phyloP scores from a whole-genome alignment of 2,113 vertebrate genomes.

The Agapornis roseicollis region DNA sequence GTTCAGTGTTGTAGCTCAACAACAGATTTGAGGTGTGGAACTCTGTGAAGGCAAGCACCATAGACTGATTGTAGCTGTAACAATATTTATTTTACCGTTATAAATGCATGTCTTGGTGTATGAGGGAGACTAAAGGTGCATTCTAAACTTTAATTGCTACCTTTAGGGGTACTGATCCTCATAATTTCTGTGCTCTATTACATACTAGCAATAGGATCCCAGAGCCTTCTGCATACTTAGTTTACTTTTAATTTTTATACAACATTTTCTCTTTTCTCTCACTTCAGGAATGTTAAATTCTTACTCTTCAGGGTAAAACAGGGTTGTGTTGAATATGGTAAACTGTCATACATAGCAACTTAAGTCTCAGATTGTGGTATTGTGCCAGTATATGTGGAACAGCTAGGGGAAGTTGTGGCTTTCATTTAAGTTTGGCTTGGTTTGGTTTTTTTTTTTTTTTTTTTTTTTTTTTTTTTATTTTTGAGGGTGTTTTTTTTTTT shows the following conservation, averaged over 20 bases:
- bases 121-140: not conserved
- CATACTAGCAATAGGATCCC: not conserved
- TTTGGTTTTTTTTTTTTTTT: not conserved
- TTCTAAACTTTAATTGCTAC: not conserved
- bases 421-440: not conserved
- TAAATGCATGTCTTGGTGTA: not conserved
- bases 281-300: not conserved
- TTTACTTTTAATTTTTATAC: not conserved
- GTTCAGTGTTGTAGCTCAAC: not conserved
- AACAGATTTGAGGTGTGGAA: not conserved
- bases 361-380: not conserved
- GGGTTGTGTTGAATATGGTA: not conserved
- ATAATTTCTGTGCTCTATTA: not conserved
- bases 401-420: not conserved
- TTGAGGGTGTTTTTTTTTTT: no score
- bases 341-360: not conserved
- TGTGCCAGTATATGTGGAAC: not conserved
- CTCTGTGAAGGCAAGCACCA: accelerated
- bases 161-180: accelerated
- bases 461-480: not conserved
- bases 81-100: not conserved
- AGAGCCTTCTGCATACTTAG: accelerated
- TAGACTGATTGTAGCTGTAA: not conserved
- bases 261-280: not conserved
- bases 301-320: not conserved